These are phyloP conservation scores for Drosophila limbata DNA, from an alignment of 2,888 invertebrate species.

Conservation along the genomic window DNA sequence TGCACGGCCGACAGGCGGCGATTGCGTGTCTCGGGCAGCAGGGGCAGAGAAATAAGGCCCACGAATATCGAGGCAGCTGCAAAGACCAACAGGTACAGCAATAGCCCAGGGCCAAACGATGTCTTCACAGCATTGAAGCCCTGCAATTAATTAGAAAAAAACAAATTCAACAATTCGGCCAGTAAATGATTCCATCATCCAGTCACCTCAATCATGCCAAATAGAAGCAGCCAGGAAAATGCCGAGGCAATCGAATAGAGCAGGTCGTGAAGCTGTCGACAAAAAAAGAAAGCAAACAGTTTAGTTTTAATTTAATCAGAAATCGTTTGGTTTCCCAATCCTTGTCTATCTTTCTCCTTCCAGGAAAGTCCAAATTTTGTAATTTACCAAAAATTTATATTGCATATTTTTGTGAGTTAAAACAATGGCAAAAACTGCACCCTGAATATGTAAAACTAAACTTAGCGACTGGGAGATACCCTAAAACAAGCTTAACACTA, in stretches of 20 bases:
- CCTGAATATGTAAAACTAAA: no score
- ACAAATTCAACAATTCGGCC: background rate
- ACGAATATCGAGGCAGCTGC: slow-evolving; percentile 73
- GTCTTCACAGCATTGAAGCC: slow-evolving; percentile 63
- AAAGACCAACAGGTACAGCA: slow-evolving; percentile 77
- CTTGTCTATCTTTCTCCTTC: background rate
- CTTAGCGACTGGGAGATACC: no score
- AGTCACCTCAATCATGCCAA: slow-evolving; percentile 71
- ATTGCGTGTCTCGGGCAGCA: slow-evolving; percentile 80
- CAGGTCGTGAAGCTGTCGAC: slow-evolving; percentile 60
- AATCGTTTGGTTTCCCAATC: background rate
- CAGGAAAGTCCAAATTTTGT: no score
- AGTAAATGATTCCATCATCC: background rate
- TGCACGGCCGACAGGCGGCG: slow-evolving; percentile 73
- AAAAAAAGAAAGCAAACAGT: background rate
- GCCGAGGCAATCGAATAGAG: slow-evolving; percentile 64
- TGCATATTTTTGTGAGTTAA: background rate
- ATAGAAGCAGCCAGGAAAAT: slow-evolving; percentile 71
- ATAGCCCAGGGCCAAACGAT: slow-evolving; percentile 50
- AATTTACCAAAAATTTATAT: background rate
- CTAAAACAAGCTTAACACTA: no score
- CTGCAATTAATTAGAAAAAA: slow-evolving; percentile 27
- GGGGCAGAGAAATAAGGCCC: slow-evolving; percentile 65
- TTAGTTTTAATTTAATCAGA: background rate
- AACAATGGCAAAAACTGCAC: no score